These are phyloP conservation scores for Lethocerus indicus DNA, from an alignment of 1,140 invertebrate genomes.

Conservation along the genomic window DNA sequence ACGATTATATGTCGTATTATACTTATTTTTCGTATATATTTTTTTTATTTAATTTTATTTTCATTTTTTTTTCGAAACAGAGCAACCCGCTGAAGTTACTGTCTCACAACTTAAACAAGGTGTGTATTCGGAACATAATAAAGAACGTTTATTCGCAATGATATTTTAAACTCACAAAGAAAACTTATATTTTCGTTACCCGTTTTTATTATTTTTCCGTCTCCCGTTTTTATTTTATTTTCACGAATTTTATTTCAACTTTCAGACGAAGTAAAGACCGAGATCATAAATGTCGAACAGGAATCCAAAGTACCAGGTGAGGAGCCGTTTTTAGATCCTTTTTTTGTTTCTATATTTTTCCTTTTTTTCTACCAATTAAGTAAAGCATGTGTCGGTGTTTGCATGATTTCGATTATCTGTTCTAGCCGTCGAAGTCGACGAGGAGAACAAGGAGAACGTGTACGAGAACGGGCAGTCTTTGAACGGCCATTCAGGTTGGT, in stretches of 20 bases:
- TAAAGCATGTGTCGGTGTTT: no score
- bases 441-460: constrained; percentile 15
- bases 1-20: constrained; percentile 13
- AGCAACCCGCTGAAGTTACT: constrained; percentile 1
- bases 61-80: constrained; percentile 8
- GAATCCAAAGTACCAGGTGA: background rate
- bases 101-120: constrained; percentile 4
- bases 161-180: no score
- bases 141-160: background rate
- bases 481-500: no score
- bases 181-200: constrained; percentile 7
- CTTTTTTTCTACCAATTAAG: constrained; percentile 7
- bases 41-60: constrained; percentile 8
- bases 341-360: constrained; percentile 9
- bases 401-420: background rate
- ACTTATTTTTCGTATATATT: constrained; percentile 18
- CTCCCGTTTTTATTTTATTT: background rate
- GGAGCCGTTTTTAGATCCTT: background rate
- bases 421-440: constrained; percentile 12
- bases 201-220: background rate
- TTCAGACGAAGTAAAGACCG: no score
- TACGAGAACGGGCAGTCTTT: constrained; percentile 1
- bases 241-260: background rate
- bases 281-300: no score
- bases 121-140: no score